Percentiles rank a stretch among this genome's conserved stretches.
phyloP scores from a whole-genome alignment of 37 sponge, comb jelly and placozoan species.

The Ephydatia muelleri region DNA sequence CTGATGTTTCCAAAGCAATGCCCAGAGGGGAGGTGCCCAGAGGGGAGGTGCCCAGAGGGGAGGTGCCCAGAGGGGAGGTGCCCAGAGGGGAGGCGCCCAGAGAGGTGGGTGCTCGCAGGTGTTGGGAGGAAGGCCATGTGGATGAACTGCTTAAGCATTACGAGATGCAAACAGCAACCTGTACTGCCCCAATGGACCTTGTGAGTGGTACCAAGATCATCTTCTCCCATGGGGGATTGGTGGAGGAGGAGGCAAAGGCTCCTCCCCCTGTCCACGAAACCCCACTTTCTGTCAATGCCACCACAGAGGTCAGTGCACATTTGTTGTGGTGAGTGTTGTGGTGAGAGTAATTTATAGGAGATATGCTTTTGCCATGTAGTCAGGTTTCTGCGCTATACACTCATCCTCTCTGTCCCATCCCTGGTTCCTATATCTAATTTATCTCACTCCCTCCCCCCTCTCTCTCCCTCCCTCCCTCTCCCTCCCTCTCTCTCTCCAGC shows the following conservation, averaged over 20 bases:
- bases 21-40: background rate
- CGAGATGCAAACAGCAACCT: constrained; percentile 27
- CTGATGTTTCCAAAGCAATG: constrained; percentile 9
- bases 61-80: no score
- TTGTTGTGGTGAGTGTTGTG: no score
- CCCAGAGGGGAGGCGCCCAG: background rate
- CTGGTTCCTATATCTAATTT: no score
- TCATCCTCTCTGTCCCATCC: background rate
- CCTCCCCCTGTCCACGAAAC: background rate
- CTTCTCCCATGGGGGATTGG: background rate
- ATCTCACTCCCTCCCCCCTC: no score
- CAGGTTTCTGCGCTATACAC: no score
- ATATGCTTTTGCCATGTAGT: no score
- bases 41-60: background rate
- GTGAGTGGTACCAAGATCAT: background rate
- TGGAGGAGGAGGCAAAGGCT: background rate
- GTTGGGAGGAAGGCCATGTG: constrained; percentile 18
- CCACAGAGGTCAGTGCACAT: background rate
- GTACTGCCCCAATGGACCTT: background rate
- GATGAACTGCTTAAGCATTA: constrained; percentile 29
- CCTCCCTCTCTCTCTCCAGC: no score
- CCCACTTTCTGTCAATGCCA: background rate
- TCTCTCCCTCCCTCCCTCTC: no score
- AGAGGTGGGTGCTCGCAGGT: constrained; percentile 11
- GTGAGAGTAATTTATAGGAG: no score